These are phyloP conservation scores for Agrochola litura DNA, from an alignment of 2,888 invertebrate species.

Conservation along the genomic window DNA sequence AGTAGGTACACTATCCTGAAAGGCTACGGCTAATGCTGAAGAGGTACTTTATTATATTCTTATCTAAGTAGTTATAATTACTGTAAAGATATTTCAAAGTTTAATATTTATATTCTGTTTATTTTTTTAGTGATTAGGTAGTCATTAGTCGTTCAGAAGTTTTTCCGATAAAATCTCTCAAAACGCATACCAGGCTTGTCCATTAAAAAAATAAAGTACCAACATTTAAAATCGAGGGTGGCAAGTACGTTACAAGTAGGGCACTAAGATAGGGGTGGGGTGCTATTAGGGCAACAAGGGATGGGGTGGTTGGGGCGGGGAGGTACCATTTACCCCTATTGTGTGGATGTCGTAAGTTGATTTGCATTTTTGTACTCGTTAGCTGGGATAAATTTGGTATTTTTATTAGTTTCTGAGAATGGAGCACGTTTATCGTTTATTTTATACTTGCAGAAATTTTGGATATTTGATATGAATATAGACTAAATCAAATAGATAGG, in stretches of 20 bases:
- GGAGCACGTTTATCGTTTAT: neutral
- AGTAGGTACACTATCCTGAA: neutral
- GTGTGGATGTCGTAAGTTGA: constrained; percentile 78
- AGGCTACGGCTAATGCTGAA: too few species aligned
- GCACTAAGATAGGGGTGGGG: constrained; percentile 76
- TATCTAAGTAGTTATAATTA: neutral
- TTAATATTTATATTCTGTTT: neutral
- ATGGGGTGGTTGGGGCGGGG: constrained; percentile 77
- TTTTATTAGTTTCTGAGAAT: constrained; percentile 62
- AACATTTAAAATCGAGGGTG: constrained; percentile 71
- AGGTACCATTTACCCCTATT: constrained; percentile 71
- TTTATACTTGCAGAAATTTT: neutral
- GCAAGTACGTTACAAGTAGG: constrained; percentile 75
- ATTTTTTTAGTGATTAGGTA: neutral
- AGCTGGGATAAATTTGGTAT: constrained; percentile 50
- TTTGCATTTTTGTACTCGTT: constrained; percentile 84
- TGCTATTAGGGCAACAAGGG: constrained; percentile 83
- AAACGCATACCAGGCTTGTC: constrained; percentile 27
- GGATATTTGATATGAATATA: neutral
- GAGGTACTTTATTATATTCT: neutral
- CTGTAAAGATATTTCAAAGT: neutral
- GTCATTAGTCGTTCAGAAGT: neutral
- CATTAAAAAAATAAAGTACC: constrained; percentile 62
- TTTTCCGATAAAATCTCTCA: neutral
- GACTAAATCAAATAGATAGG: neutral